Conservation (phyloP, 2,797 vertebrate species). For the Phaenicophaeus curvirostris region DNA sequence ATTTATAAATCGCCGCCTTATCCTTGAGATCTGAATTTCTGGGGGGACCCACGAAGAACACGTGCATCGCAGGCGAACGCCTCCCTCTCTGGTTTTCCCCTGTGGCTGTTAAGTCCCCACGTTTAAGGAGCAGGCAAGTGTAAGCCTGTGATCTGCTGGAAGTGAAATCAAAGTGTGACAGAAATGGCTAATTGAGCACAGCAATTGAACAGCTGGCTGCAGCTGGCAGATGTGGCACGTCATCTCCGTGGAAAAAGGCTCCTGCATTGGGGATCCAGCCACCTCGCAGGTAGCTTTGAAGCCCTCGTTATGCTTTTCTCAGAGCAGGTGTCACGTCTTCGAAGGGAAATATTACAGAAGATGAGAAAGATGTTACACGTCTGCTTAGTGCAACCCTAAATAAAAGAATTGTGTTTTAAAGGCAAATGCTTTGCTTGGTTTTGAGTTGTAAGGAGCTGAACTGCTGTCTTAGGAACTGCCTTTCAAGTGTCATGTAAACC, state of each 20-base stretch:
- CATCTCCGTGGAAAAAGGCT: background rate
- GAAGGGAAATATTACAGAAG: background rate
- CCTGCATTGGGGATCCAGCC: background rate
- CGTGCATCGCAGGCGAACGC: fast-evolving
- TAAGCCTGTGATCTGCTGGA: background rate
- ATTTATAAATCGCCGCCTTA: background rate
- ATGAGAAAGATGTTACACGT: background rate
- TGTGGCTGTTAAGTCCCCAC: background rate
- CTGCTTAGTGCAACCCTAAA: background rate
- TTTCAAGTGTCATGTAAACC: background rate
- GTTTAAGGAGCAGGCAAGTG: background rate
- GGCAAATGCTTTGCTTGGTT: background rate
- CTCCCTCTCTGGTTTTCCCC: background rate
- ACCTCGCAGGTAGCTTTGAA: background rate
- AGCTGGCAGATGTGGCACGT: background rate
- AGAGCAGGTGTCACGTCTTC: background rate
- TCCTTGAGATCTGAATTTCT: background rate
- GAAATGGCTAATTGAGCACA: background rate
- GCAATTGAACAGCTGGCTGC: background rate
- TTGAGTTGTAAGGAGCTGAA: background rate
- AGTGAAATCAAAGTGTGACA: background rate
- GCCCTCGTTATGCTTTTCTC: background rate
- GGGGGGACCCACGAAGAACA: background rate
- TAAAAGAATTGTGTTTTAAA: background rate
- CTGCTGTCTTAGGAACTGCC: background rate